phyloP scores from a whole-genome alignment of 2,797 vertebrate species.

The Pipistrellus pygmaeus region DNA sequence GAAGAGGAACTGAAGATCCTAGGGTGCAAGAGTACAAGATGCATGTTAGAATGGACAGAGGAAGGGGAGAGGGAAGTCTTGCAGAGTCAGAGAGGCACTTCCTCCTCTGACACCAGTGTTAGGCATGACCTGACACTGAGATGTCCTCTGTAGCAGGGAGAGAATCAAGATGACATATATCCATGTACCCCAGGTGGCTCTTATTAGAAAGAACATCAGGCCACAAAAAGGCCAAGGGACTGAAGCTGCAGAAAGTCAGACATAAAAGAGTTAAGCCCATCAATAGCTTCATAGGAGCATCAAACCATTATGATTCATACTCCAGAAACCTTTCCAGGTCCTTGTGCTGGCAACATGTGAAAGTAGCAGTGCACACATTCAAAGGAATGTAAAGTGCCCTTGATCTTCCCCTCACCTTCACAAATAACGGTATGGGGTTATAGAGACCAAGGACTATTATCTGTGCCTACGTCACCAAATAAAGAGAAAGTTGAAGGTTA shows the following conservation, averaged over 20 bases:
- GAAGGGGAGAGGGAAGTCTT: neutral
- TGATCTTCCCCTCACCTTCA: conserved; percentile 37
- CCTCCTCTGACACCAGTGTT: neutral
- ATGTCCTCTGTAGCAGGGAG: conserved; percentile 32
- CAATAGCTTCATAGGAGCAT: conserved; percentile 31
- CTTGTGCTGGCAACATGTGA: neutral
- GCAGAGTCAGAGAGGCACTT: neutral
- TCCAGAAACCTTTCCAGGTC: neutral
- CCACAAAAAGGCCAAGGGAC: neutral
- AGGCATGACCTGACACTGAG: neutral
- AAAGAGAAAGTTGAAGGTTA: neutral
- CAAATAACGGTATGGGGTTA: neutral
- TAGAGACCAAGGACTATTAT: neutral
- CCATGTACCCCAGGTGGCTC: neutral
- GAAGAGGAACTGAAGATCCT: neutral
- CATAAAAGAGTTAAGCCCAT: conserved; percentile 59
- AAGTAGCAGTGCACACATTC: neutral
- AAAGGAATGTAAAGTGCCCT: conserved; percentile 4
- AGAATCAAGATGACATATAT: neutral
- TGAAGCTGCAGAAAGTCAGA: conserved; percentile 51
- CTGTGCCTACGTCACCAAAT: neutral
- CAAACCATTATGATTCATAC: neutral
- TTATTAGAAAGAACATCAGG: conserved; percentile 23
- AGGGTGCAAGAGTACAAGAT: neutral
- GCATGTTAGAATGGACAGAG: neutral